These are phyloP conservation scores for Dromaius novaehollandiae DNA, from an alignment of 2,113 vertebrate genomes.

Conservation along the genomic window DNA sequence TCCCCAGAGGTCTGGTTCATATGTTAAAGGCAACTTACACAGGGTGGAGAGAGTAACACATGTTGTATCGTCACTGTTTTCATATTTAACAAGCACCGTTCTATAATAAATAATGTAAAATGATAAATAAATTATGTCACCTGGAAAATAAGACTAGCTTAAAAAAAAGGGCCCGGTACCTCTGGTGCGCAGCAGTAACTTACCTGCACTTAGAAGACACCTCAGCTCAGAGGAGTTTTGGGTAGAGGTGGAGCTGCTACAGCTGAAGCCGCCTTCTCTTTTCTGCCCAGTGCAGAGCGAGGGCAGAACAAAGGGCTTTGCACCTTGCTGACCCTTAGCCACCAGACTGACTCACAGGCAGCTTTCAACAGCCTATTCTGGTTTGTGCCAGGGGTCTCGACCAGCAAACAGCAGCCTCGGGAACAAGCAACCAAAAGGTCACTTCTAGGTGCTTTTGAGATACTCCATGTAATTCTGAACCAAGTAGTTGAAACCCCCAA, in stretches of 20 bases:
- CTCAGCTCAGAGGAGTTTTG: background rate
- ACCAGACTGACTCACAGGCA: background rate
- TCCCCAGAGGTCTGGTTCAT: background rate
- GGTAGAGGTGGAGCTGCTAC: background rate
- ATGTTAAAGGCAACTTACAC: background rate
- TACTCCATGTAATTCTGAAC: background rate
- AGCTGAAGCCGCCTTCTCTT: background rate
- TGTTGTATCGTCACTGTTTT: background rate
- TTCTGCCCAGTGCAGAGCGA: background rate
- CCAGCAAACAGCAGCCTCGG: background rate
- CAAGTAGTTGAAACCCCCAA: background rate
- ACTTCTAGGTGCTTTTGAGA: background rate
- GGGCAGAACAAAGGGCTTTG: background rate
- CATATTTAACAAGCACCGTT: constrained; percentile 38
- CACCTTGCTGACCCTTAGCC: background rate
- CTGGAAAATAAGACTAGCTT: constrained; percentile 14
- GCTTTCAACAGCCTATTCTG: background rate
- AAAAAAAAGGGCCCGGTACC: background rate
- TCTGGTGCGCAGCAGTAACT: background rate
- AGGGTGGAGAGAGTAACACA: background rate
- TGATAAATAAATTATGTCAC: constrained; percentile 50
- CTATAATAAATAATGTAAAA: constrained; percentile 55
- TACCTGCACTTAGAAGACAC: background rate
- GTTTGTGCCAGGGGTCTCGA: background rate
- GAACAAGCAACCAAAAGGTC: background rate